Conservation (phyloP, 2,113 vertebrate genomes). For the Gymnorhina tibicen region DNA sequence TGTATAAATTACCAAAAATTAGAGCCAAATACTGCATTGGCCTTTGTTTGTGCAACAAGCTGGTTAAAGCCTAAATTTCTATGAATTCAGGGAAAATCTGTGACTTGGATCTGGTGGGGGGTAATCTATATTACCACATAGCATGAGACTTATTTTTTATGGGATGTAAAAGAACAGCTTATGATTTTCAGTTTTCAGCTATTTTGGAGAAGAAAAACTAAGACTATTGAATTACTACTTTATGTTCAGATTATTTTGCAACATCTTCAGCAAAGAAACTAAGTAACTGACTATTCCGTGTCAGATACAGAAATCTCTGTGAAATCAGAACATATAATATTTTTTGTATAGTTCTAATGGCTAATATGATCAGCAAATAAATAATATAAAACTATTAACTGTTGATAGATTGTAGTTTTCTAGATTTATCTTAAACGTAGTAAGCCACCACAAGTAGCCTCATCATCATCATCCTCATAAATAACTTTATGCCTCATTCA, state of each 20-base stretch:
- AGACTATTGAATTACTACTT: neutral
- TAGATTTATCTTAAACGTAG: neutral
- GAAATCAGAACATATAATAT: neutral
- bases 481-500: neutral
- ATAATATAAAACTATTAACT: neutral
- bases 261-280: neutral
- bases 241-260: neutral
- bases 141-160: neutral
- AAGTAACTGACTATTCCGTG: neutral
- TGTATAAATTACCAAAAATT: neutral
- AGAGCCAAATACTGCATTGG: neutral
- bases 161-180: neutral
- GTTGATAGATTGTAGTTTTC: neutral
- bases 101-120: neutral
- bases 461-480: neutral
- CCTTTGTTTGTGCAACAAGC: neutral
- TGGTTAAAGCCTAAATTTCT: neutral
- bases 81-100: neutral
- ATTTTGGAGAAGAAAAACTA: neutral
- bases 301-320: neutral
- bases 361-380: neutral
- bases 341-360: neutral
- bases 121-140: neutral
- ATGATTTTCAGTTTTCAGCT: neutral
- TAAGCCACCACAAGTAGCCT: neutral